A percentile compares a stretch with the other conserved stretches of the same genome.
These are phyloP conservation scores for Phylloscopus whistleri DNA, from an alignment of 2,113 vertebrate species.

Conservation along the genomic window DNA sequence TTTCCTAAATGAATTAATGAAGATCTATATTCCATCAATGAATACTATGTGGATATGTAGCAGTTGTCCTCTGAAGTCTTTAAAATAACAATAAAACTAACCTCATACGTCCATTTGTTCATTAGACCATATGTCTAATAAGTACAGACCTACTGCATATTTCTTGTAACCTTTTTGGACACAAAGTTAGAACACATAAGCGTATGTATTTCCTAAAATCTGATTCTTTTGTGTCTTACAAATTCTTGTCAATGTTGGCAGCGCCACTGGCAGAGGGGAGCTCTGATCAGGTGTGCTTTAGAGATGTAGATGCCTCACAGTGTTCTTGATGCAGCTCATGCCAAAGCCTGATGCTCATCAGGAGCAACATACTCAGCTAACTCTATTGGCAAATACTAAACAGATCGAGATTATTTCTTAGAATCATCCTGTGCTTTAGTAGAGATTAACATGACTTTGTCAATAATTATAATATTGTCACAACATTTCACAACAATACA, in stretches of 20 bases:
- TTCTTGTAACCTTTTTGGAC: not conserved
- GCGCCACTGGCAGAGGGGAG: fast-evolving
- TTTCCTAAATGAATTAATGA: not conserved
- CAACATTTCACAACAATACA: not conserved
- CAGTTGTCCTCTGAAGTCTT: not conserved
- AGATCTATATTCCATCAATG: not conserved
- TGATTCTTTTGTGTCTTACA: not conserved
- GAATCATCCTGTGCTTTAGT: not conserved
- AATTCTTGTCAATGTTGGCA: not conserved
- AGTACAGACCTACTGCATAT: not conserved
- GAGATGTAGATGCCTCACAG: not conserved
- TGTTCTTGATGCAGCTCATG: not conserved
- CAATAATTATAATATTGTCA: not conserved
- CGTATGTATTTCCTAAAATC: not conserved
- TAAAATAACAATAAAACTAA: not conserved
- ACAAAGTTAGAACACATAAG: not conserved
- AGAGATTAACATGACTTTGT: not conserved
- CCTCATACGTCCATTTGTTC: not conserved
- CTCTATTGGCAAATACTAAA: not conserved
- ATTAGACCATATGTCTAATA: not conserved
- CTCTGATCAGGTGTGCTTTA: not conserved
- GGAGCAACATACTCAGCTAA: not conserved
- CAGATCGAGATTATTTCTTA: not conserved
- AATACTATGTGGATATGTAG: not conserved
- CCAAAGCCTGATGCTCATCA: fast-evolving